phyloP scores from a whole-genome alignment of 2,888 invertebrate species.

The Endomychus coccineus region DNA sequence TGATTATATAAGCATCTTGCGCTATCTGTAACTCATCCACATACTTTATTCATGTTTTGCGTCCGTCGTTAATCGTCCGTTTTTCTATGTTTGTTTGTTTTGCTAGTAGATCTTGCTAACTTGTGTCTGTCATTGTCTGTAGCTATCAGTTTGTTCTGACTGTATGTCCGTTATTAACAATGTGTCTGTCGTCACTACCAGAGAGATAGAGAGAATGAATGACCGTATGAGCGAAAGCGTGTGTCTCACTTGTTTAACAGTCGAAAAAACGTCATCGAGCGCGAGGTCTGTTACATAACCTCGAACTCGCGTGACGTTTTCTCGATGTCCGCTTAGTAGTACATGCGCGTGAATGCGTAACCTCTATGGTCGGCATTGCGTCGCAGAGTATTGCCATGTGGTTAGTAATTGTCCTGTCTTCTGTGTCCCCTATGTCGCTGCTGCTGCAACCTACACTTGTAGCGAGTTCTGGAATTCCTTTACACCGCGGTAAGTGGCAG shows the following conservation, averaged over 20 bases:
- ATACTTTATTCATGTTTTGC: conserved; percentile 18
- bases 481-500: conserved; percentile 94
- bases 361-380: too few relatives aligned
- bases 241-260: conserved; percentile 29
- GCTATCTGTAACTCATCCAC: too few relatives aligned
- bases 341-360: conserved; percentile 25
- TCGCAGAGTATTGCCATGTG: conserved; percentile 41
- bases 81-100: conserved; percentile 24
- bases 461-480: conserved; percentile 99
- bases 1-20: too few relatives aligned
- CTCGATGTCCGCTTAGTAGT: conserved; percentile 34
- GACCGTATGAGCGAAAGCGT: conserved; percentile 25
- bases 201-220: conserved; percentile 17
- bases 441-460: conserved; percentile 53
- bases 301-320: conserved; percentile 7
- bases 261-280: conserved; percentile 22
- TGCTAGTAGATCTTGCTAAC: conserved; percentile 34
- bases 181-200: conserved; percentile 39
- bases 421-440: conserved; percentile 68
- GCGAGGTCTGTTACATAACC: neutral
- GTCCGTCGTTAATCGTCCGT: conserved; percentile 14
- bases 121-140: conserved; percentile 49
- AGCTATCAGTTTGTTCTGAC: conserved; percentile 39
- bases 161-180: conserved; percentile 38
- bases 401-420: conserved; percentile 48